Evolutionary conservation across 1,140 invertebrate genomes (phyloP), one percentile per base, ranked within the genome.

Genomic region (Bombus soroeensis): DNA sequence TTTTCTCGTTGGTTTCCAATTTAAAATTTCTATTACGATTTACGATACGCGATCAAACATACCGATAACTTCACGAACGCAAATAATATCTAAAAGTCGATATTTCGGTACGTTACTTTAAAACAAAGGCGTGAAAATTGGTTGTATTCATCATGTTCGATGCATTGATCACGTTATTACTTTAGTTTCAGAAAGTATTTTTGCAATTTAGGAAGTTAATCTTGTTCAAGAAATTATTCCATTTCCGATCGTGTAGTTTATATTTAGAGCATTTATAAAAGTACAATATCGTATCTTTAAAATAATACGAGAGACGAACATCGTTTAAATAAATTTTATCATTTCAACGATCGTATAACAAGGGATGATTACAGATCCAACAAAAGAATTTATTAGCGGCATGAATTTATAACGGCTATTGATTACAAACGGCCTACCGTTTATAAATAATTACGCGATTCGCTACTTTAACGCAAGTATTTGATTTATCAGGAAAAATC

Each of bases 401-500:
- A 68, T 68, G 66, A 68, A 68, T 68, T 68, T 68, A 37, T 68
- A 64, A 43, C 39, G 34, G 28, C 18, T 13, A 37, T 41, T 22
- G 59, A 66, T 57, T 32, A 18, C 6, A 2, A 10, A 10, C 22
- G 6, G 18, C 18, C 13, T 32, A 10, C 28, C 28, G 28, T 41
- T n/a, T 37, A 43, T 62, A 72, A 39, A 43, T 82, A 43, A 43
- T 62, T 25, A 57, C 34, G 39, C 39, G 43, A 8, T 43, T n/a
- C 2, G n/a, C 39, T 43, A 18, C 15, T 62, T 34, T 15, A 13
- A n/a, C 10, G 0, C 2, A n/a, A 82, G 57, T 76, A 15, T 43
- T 79, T 37, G 41, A 68, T 71, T 53, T 79, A 84, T 71, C 62
- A 37, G 6, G 15, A 32, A 47, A 62, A 47, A 66, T 71, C 39